Conservation (phyloP, 1,140 invertebrate genomes). For the Scylla paramamosain region DNA sequence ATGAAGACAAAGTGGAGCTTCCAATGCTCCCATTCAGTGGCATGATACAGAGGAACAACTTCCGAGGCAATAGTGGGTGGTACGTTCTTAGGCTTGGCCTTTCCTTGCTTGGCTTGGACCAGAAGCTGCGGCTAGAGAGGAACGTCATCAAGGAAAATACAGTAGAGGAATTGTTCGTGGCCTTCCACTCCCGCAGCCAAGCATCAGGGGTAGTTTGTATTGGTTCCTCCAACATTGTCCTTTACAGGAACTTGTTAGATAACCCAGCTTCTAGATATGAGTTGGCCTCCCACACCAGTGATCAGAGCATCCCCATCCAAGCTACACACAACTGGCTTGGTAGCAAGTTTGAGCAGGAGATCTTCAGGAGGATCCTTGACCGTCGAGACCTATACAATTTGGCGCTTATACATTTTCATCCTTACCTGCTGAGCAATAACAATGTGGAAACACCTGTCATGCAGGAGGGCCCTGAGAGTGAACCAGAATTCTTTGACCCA, state of each 20-base stretch:
- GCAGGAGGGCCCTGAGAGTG: conserved; percentile 86
- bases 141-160: conserved; percentile 94
- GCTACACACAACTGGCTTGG: conserved; percentile 97
- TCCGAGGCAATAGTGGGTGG: conserved; percentile 91
- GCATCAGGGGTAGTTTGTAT: conserved; percentile 94
- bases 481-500: conserved; percentile 87
- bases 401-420: conserved; percentile 91
- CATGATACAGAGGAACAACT: conserved; percentile 92
- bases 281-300: conserved; percentile 95
- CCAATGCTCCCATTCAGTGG: conserved; percentile 87
- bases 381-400: conserved; percentile 95
- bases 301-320: conserved; percentile 96
- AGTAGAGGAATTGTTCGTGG: conserved; percentile 91
- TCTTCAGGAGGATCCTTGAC: conserved; percentile 89
- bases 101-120: conserved; percentile 86
- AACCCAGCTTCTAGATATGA: conserved; percentile 95
- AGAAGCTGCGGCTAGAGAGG: conserved; percentile 91
- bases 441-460: conserved; percentile 90
- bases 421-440: conserved; percentile 90
- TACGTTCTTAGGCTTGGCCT: conserved; percentile 93
- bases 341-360: conserved; percentile 87
- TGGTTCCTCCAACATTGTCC: conserved; percentile 91
- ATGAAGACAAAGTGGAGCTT: conserved; percentile 87
- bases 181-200: conserved; percentile 90
- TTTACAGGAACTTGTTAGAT: conserved; percentile 95